Conservation (phyloP, 2,888 invertebrate genomes). For the Drosophila maculinotata region DNA sequence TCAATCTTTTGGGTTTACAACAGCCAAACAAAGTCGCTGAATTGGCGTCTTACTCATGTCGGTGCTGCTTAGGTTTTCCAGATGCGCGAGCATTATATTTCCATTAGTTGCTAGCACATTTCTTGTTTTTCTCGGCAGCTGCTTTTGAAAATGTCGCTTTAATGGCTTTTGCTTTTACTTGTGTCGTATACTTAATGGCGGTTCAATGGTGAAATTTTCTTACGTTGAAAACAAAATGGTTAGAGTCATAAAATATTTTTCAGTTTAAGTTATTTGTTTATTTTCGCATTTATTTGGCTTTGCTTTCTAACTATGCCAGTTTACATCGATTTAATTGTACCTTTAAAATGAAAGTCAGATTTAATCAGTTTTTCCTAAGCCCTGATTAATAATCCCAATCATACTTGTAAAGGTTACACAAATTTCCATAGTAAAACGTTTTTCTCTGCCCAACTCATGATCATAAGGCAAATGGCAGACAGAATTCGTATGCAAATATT, state of each 20-base stretch:
- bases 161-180: slow-evolving; percentile 35
- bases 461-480: slow-evolving; percentile 2
- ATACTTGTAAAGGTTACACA: neutral
- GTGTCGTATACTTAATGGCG: slow-evolving; percentile 20
- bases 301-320: too few relatives aligned
- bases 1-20: neutral
- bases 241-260: too few relatives aligned
- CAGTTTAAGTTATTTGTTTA: too few relatives aligned
- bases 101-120: slow-evolving; percentile 28
- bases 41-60: neutral
- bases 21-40: neutral
- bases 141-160: slow-evolving; percentile 14
- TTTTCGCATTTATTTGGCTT: too few relatives aligned
- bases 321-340: too few relatives aligned
- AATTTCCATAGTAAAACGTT: neutral
- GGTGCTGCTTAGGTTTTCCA: neutral
- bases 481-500: slow-evolving; percentile 23
- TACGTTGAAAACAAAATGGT: neutral
- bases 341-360: too few relatives aligned
- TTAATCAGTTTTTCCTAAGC: neutral
- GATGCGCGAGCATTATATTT: slow-evolving; percentile 13
- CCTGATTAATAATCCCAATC: neutral
- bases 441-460: neutral
- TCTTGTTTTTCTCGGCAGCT: slow-evolving; percentile 2
- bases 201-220: neutral